Conservation (phyloP, 2,888 invertebrate genomes). For the Lepidocyrtinus sp. region DNA sequence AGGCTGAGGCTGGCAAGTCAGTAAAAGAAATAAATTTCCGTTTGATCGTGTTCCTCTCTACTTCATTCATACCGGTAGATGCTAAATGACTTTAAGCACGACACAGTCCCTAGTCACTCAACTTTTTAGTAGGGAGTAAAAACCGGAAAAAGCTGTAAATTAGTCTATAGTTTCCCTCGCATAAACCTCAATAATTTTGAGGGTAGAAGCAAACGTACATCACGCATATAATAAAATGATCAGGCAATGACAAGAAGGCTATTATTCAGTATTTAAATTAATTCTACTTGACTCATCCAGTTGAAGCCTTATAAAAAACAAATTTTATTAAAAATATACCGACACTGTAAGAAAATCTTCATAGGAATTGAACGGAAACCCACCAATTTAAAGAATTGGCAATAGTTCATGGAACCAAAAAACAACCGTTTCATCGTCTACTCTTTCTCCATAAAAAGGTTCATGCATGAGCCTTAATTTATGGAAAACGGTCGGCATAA, state of each 20-base stretch:
- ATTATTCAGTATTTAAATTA: too few relatives aligned
- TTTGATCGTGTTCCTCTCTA: conserved; percentile 35
- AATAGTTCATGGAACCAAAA: neutral
- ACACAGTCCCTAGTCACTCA: neutral
- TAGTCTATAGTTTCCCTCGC: neutral
- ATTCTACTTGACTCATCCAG: too few relatives aligned
- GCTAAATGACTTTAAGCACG: neutral
- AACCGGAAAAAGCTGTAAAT: neutral
- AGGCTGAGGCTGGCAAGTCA: neutral
- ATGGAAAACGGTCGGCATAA: conserved; percentile 3
- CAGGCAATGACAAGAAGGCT: conserved; percentile 4
- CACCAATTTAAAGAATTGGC: neutral
- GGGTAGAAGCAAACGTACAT: neutral
- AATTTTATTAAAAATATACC: neutral
- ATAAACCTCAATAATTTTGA: neutral
- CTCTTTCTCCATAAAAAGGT: neutral
- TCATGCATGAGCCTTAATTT: neutral
- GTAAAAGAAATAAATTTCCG: conserved; percentile 51
- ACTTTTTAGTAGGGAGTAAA: neutral
- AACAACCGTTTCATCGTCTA: neutral
- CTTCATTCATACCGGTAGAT: conserved; percentile 1
- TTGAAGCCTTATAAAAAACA: too few relatives aligned
- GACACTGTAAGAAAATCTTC: neutral
- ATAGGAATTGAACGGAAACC: neutral
- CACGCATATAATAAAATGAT: neutral